Base-by-base conservation (phyloP, 92 coral and sea anemone genomes). In the Zoanthus solanderi region DNA sequence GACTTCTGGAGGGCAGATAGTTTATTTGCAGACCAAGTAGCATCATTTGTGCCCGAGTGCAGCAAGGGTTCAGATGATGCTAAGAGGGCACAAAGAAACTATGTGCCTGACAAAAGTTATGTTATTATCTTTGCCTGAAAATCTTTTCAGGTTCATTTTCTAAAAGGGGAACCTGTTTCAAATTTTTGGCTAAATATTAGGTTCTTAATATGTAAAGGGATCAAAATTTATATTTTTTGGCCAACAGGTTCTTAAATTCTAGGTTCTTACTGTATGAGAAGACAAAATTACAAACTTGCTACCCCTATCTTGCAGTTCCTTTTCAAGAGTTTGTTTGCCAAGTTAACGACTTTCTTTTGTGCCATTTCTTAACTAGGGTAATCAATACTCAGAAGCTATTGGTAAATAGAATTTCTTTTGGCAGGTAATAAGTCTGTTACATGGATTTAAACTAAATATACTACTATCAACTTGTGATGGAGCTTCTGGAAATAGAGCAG, bases 401-500 rank as follows among this genome's bases (percentile, higher is more conserved):
- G 9, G 66, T 60, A 60, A 60, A 15, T 60, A 60, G 1, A 60
- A 57, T 57, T 60, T 7, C 5, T 60, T 60, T 60, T 54, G 60
- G 60, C 60, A 60, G 66, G 23, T 4, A 0, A 15, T 60, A 57
- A 57, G 16, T 57, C 63, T 57, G 63, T 57, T 57, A 57, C 18
- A 15, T 60, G 66, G 66, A 60, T 60, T 60, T 60, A 4, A 60
- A 60, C 66, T 60, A 12, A 57, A 11, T 57, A 57, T 57, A 57
- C 1, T 3, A 57, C 63, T 57, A 57, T 57, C 63, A 57, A 57
- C 63, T 57, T 57, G 63, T 15, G 23, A 60, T 60, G 66, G 23
- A 60, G 66, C 66, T 68, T 68, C 44, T 68, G 73, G 23, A 68
- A 68, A 68, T 31, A 67, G 73, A 31, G 73, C 73, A 68, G 5